Conservation (phyloP, 2,797 vertebrate genomes). For the Takifugu ocellatus region DNA sequence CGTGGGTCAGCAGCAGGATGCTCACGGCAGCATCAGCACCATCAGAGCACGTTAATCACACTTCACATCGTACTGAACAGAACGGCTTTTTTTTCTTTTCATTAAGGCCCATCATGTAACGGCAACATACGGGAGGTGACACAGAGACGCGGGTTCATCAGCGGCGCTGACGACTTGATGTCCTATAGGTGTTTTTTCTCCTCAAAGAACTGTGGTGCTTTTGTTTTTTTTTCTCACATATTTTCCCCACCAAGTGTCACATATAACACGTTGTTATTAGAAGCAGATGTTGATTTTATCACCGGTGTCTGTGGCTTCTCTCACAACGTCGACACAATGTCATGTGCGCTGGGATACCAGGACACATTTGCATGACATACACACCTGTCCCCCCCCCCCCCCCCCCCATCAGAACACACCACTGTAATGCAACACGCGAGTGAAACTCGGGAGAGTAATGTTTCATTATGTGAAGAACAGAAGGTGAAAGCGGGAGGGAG, state of each 20-base stretch:
- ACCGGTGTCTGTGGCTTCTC: constrained; percentile 59
- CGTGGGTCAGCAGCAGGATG: no score
- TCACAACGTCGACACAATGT: constrained; percentile 65
- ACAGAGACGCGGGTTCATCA: constrained; percentile 61
- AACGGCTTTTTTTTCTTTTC: constrained; percentile 48
- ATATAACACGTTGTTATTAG: constrained; percentile 74
- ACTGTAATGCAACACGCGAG: constrained; percentile 49
- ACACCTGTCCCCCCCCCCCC: constrained; percentile 66
- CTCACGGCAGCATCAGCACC: constrained; percentile 40
- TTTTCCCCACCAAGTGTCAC: constrained; percentile 64
- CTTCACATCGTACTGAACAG: constrained; percentile 43
- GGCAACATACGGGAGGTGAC: constrained; percentile 65
- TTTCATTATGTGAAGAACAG: constrained; percentile 69
- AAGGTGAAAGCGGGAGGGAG: constrained; percentile 55
- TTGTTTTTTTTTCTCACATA: constrained; percentile 41
- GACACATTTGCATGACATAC: constrained; percentile 67
- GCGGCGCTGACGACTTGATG: constrained; percentile 61
- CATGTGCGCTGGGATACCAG: constrained; percentile 58
- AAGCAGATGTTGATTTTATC: constrained; percentile 75
- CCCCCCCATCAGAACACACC: constrained; percentile 1
- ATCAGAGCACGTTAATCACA: constrained; percentile 35
- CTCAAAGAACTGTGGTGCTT: constrained; percentile 45
- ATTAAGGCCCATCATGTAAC: constrained; percentile 56
- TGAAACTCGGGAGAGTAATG: constrained; percentile 65
- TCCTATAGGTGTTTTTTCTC: constrained; percentile 48